phyloP scores from a whole-genome alignment of 2,888 invertebrate genomes.

The Hemithea aestivaria region DNA sequence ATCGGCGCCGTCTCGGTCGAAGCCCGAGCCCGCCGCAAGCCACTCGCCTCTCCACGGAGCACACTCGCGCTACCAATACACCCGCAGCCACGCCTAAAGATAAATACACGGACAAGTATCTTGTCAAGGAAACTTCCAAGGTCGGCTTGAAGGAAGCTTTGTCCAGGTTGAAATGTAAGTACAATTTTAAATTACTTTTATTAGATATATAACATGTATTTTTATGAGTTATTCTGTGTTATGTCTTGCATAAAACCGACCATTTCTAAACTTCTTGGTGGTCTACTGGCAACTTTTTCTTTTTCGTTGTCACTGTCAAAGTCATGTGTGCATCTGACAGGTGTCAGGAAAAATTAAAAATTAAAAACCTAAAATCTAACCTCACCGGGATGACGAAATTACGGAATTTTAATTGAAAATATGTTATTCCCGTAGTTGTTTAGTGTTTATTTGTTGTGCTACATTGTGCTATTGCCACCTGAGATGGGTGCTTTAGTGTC shows the following conservation, averaged over 20 bases:
- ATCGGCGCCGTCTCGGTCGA: conserved; percentile 61
- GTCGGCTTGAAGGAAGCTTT: conserved; percentile 46
- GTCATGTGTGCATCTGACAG: conserved; percentile 4
- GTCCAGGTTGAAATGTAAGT: conserved; percentile 59
- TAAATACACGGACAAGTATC: conserved; percentile 29
- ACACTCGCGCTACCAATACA: conserved; percentile 61
- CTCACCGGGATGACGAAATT: conserved; percentile 29
- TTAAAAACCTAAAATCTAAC: conserved; percentile 40
- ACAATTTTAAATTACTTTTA: not conserved
- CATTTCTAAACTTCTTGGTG: not conserved
- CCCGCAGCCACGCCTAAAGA: conserved; percentile 27
- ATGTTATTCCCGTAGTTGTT: conserved; percentile 28
- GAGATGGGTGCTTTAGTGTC: conserved; percentile 85
- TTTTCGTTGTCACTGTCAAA: conserved; percentile 9
- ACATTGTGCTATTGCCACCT: conserved; percentile 52
- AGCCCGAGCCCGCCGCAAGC: conserved; percentile 59
- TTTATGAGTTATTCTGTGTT: not conserved
- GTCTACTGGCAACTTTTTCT: too few species aligned
- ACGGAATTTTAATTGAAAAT: conserved; percentile 18
- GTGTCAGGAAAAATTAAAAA: conserved; percentile 10
- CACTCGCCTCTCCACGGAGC: conserved; percentile 36
- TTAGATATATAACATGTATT: too few species aligned
- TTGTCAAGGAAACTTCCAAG: conserved; percentile 42
- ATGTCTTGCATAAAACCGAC: conserved; percentile 2
- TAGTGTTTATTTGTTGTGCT: conserved; percentile 10